Evolutionary conservation across 64 coral and sea anemone genomes (phyloP).

Genomic region (Dendronephthya gigantea): DNA sequence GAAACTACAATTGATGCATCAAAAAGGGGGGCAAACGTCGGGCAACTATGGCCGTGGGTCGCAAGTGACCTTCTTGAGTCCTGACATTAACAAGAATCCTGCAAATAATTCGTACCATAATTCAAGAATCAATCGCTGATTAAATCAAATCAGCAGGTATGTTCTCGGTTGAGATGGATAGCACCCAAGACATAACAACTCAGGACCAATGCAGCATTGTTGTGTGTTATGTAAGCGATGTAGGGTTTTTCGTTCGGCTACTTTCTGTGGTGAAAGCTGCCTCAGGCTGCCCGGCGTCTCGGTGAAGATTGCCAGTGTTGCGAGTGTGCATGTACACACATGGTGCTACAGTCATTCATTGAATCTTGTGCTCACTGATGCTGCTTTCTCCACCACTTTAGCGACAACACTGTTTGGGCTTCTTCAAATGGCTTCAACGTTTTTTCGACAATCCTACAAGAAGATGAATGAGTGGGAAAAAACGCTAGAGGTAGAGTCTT

Average conservation of each 20-base stretch:
- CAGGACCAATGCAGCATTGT: not conserved
- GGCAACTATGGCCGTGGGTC: not conserved
- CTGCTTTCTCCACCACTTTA: not conserved
- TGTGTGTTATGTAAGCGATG: not conserved
- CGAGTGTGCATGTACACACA: not conserved
- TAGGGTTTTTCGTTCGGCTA: not conserved
- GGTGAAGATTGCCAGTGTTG: not conserved
- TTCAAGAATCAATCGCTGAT: not conserved
- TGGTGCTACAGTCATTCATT: not conserved
- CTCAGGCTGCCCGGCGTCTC: not conserved
- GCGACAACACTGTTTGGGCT: not conserved
- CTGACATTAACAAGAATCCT: not conserved
- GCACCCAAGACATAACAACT: not conserved
- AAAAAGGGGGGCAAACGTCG: not conserved
- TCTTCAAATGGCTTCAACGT: not conserved
- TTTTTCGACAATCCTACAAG: not conserved
- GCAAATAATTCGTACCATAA: not conserved
- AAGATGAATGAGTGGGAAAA: not conserved
- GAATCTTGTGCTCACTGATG: not conserved
- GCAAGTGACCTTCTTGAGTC: not conserved
- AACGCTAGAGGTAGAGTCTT: not conserved
- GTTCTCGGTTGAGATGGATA: not conserved
- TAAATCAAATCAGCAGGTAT: not conserved
- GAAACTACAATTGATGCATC: not conserved
- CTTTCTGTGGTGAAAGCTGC: not conserved